phyloP scores from a whole-genome alignment of 2,113 vertebrate species.

The Cettia cetti region DNA sequence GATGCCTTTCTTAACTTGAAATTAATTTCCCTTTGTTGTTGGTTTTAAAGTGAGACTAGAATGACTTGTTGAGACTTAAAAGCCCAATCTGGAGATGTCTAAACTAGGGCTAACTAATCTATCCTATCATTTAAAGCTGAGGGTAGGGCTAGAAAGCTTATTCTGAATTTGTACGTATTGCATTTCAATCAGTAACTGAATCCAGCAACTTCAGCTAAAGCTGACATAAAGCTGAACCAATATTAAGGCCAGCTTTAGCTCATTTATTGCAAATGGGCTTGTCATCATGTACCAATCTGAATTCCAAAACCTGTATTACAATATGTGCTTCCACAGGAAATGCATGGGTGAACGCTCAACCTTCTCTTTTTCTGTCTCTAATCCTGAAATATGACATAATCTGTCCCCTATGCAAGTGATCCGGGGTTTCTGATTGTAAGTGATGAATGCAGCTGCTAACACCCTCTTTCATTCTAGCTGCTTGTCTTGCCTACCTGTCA shows the following conservation, averaged over 20 bases:
- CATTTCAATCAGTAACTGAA: not conserved
- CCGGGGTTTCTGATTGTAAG: not conserved
- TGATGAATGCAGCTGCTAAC: not conserved
- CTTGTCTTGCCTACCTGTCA: not conserved
- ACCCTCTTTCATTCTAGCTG: not conserved
- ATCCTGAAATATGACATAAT: not conserved
- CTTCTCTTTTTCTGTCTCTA: not conserved
- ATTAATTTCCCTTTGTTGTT: not conserved
- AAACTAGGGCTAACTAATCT: not conserved
- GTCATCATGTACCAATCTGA: not conserved
- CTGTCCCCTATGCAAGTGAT: not conserved
- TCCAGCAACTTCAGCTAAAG: not conserved
- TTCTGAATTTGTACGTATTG: not conserved
- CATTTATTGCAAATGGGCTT: not conserved
- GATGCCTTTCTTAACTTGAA: not conserved
- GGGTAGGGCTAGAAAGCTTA: not conserved
- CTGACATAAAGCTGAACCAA: not conserved
- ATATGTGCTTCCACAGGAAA: not conserved
- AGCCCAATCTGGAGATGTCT: not conserved
- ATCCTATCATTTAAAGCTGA: not conserved
- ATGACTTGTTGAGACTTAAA: not conserved
- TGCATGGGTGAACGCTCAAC: not conserved
- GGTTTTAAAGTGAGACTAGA: not conserved
- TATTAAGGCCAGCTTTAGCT: not conserved
- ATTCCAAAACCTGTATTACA: not conserved